These are phyloP conservation scores for Styela clava DNA, from an alignment of 23 tunicate genomes.

Conservation along the genomic window DNA sequence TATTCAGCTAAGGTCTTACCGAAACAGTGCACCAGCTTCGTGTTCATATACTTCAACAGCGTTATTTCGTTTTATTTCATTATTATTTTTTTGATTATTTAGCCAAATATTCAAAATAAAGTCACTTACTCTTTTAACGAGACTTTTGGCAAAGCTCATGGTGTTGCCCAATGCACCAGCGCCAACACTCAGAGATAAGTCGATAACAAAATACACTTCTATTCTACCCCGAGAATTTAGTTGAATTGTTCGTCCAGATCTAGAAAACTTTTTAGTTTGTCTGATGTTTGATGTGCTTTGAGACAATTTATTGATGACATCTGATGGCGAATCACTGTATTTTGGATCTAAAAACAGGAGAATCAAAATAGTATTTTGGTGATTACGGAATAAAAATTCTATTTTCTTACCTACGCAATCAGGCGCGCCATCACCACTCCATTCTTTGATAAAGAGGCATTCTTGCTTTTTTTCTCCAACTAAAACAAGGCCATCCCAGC, in stretches of 20 bases:
- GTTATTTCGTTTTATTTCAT: no score
- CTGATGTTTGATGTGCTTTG: constrained; percentile 34
- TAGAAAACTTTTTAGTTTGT: background rate
- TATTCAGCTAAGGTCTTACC: no score
- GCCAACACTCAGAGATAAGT: constrained; percentile 52
- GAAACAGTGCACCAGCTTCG: no score
- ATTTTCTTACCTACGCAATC: constrained; percentile 27
- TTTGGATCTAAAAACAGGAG: constrained; percentile 46
- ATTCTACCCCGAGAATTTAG: constrained; percentile 12
- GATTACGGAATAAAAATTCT: background rate
- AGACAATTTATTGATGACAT: constrained; percentile 33
- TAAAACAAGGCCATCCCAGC: constrained; percentile 24
- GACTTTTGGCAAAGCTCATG: constrained; percentile 36
- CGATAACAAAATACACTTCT: constrained; percentile 67
- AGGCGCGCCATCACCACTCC: constrained; percentile 40
- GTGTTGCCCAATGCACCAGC: constrained; percentile 30
- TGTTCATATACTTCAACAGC: no score
- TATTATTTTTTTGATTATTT: no score
- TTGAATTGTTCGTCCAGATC: constrained; percentile 32
- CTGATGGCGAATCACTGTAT: constrained; percentile 43
- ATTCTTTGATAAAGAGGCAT: constrained; percentile 20
- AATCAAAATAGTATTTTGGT: background rate
- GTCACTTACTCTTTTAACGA: constrained; percentile 50
- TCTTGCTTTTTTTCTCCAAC: constrained; percentile 22
- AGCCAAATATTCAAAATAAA: no score